These are phyloP conservation scores for Dascillus cervinus DNA, from an alignment of 2,888 invertebrate species.

Conservation along the genomic window DNA sequence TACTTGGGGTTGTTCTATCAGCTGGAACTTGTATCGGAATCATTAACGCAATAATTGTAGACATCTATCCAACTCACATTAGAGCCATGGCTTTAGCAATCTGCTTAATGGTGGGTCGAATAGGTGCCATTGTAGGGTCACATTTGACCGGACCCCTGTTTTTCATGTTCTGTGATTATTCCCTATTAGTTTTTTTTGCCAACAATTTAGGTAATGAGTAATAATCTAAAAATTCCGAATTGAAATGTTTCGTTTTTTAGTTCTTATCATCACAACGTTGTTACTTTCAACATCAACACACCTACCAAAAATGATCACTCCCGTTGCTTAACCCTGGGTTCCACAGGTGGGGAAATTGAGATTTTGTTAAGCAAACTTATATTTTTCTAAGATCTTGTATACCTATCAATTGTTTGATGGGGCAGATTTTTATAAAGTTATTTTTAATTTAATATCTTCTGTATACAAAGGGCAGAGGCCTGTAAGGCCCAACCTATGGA, in stretches of 20 bases:
- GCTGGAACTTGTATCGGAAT: slow-evolving; percentile 31
- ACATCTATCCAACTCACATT: slow-evolving; percentile 39
- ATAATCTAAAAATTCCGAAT: too few relatives aligned
- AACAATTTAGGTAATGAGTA: slow-evolving; percentile 37
- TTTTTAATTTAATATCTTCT: too few relatives aligned
- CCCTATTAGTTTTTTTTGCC: slow-evolving; percentile 37
- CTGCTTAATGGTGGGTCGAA: slow-evolving; percentile 46
- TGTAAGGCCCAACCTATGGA: too few relatives aligned
- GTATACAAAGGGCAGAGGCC: too few relatives aligned
- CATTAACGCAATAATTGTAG: slow-evolving; percentile 38
- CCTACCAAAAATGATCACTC: slow-evolving; percentile 18
- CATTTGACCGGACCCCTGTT: slow-evolving; percentile 42
- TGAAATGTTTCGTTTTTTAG: too few relatives aligned
- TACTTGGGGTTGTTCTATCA: slow-evolving; percentile 34
- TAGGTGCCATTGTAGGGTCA: slow-evolving; percentile 45
- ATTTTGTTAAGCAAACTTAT: too few relatives aligned
- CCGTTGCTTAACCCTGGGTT: too few relatives aligned
- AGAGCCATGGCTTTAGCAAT: slow-evolving; percentile 49
- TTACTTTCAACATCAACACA: slow-evolving; percentile 21
- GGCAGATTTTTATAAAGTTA: too few relatives aligned
- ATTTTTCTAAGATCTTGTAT: too few relatives aligned
- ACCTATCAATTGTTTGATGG: too few relatives aligned
- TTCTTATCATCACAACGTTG: slow-evolving; percentile 24
- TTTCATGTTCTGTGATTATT: slow-evolving; percentile 41
- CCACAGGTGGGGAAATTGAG: too few relatives aligned